Base-by-base conservation (phyloP, 1,140 invertebrate genomes). In the Cydia fagiglandana region DNA sequence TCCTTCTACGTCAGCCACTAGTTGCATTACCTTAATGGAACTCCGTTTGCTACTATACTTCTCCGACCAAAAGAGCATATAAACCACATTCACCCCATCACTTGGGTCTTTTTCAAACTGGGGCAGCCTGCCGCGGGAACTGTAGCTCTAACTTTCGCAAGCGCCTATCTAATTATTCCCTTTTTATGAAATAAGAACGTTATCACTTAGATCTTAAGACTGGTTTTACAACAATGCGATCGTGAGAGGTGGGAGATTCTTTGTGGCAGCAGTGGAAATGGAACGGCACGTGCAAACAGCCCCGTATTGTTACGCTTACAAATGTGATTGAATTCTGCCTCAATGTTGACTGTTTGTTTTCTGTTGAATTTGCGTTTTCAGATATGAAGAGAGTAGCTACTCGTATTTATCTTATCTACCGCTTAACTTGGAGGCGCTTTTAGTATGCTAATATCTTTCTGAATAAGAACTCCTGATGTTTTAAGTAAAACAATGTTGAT, bases 11-110 rank as follows among this genome's bases (percentile, higher is more conserved):
- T 7, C 66, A 38, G 34, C 66, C 34, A 70, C 66, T 41, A 70
- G 66, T 70, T 70, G 66, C 66, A 70, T 70, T 70, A 70, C 66
- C 30, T 41, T 70, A 70, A 70, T 70, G 66, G 30, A 34, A 41
- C 34, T n/a, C 66, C n/a, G 66, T 45, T 70, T 20, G 66, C n/a
- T 70, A n/a, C 34, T 3, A 70, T 66, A 38, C 66, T 34, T n/a
- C 53, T 24, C 56, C 56, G 20, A 12, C 6, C 20, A 24, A 61
- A 61, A 61, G 20, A 9, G 20, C 56, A 10, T 61, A 24, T 24
- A 24, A 61, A 24, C 56, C 15, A 61, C 9, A 2, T 9, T 24
- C 7, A 2, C 9, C 9, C 12, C 6, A 12, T 2, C 10, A 61
- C 56, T 12, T 61, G 24, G 20, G 56, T 24, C 56, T 17, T 61